Base-by-base conservation (phyloP, 2,113 vertebrate genomes). In the Neofelis nebulosa region DNA sequence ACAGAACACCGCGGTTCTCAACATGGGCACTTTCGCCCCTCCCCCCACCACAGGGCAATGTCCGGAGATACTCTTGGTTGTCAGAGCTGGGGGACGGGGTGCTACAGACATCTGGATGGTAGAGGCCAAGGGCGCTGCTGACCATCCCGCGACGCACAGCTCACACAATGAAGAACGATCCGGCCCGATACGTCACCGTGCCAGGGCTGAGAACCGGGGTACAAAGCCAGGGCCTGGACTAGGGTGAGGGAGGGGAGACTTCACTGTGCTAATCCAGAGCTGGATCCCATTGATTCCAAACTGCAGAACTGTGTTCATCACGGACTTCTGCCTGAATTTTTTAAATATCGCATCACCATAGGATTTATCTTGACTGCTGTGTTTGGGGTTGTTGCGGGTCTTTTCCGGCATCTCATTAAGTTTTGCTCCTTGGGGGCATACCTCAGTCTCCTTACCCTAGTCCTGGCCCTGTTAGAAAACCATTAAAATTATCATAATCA, bases 241-340 rank as follows among this genome's bases (percentile, higher is more conserved):
- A 21, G 38, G 10, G 33, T 0, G 0, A 5, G 31, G 27, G 4
- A 0, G 0, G 41, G 0, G 16, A 65, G 18, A 27, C 36, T 36
- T 2, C 2, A 2, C 12, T 4, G n/a, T 1, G 7, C 36, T 1
- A 18, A 15, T 1, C 2, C 23, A 3, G 18, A 31, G 4, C 0
- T 31, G 38, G 33, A 45, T 7, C 38, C 61, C 12, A 18, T 45
- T 50, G 0, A 52, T 5, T 33, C 36, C 61, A 76, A 19, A 45
- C 50, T 2, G n/a, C 48, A 52, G 4, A 21, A n/a, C 2, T 5
- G 14, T 18, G n/a, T 5, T 45, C 73, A 38, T 71, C n/a, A 3
- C 7, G 5, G 41, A 8, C 23, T 65, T n/a, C 5, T 14, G 4
- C 52, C 45, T 68, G 52, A 81, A 27, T 38, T 89, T 80, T 81